Evolutionary conservation across 2,888 invertebrate species (phyloP).

Genomic region (Hypsopygia costalis): DNA sequence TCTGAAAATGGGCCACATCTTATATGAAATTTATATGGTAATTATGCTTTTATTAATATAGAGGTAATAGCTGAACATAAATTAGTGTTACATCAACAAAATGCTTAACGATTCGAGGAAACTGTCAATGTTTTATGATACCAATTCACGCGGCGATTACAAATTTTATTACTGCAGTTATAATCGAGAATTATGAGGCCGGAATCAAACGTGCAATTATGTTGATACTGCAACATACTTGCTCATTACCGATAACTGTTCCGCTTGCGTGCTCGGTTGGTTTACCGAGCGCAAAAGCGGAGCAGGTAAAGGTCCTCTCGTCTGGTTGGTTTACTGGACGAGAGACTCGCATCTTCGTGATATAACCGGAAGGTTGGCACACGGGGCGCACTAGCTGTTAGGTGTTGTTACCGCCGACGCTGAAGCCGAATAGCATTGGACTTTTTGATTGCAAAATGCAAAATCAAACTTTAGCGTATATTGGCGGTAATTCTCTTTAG

Average conservation of each 20-base stretch:
- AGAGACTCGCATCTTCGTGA: too few species aligned
- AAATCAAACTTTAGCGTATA: too few species aligned
- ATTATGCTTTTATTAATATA: constrained; percentile 1
- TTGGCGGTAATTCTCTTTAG: too few species aligned
- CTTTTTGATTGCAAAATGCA: too few species aligned
- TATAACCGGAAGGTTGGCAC: too few species aligned
- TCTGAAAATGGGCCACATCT: constrained; percentile 3
- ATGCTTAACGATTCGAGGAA: not conserved
- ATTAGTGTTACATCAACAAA: not conserved
- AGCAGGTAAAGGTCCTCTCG: too few species aligned
- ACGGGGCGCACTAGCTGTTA: too few species aligned
- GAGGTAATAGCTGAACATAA: not conserved
- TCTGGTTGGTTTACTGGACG: too few species aligned
- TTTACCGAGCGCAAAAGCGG: too few species aligned
- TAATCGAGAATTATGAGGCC: not conserved
- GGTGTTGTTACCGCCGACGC: too few species aligned
- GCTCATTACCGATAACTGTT: not conserved
- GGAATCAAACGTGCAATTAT: not conserved
- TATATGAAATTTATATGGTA: constrained; percentile 3
- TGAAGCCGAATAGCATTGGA: too few species aligned
- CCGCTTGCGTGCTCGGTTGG: too few species aligned
- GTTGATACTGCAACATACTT: not conserved
- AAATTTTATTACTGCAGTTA: not conserved
- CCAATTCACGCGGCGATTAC: not conserved
- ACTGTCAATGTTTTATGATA: constrained; percentile 1